Evolutionary conservation across 2,888 invertebrate genomes (phyloP), one percentile per base, ranked within the genome.

Genomic region (Carcina quercana): DNA sequence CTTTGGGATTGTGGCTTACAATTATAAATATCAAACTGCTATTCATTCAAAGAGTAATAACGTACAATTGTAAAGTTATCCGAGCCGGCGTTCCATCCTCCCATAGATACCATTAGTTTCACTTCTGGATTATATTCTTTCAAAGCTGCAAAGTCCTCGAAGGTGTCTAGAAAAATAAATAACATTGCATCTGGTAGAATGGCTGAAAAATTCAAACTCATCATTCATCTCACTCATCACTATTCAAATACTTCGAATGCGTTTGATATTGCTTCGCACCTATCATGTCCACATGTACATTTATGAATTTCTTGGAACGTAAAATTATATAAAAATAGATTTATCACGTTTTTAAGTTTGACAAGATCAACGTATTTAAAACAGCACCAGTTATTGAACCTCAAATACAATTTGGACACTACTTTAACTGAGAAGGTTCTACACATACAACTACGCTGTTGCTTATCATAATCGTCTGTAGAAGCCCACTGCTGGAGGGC

Each of bases 51-150:
- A 14, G 5, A 14, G 14, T n/a, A n/a, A 13, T 25, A 31, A 15
- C 35, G 34, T 47, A 68, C 64, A 34, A 44, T 37, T 0, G 86
- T 85, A 42, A 85, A 87, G 22, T 74, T 79, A 7, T 51, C 46
- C 1, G 85, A 85, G 2, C 85, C 86, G 50, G 86, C 86, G 47
- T 66, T 73, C 75, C 75, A 82, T 3, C 84, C 84, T 1, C 84
- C 84, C 15, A 83, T 50, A 4, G 74, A 70, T 2, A 64, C 50
- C 14, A 80, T 31, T 0, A 70, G 63, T 37, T 78, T 79, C n/a
- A 69, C 38, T 2, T 61, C 50, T 2, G 79, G 63, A 53, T 75
- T 80, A 25, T 47, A 46, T 4, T 64, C 35, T 41, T 76, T 79
- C 3, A 83, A 50, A 0, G 22, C 22, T 2, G 22, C 11, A 10